Evolutionary conservation across 64 coral and sea anemone species (phyloP).

Genomic region (Stylophora pistillata): DNA sequence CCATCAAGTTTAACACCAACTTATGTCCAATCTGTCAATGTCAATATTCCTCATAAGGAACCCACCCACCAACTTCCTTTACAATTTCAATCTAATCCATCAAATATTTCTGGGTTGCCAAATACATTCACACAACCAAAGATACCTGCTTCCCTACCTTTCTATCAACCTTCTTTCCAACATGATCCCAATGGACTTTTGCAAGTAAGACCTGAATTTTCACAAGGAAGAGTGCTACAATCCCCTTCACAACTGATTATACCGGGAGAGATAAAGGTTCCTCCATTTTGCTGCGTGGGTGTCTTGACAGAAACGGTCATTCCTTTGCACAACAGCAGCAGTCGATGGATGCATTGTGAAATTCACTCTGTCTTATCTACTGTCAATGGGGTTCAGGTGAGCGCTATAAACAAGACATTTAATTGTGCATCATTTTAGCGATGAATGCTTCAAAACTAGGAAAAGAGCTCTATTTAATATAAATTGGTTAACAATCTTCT

Average conservation of each 20-base stretch:
- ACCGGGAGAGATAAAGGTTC: slow-evolving; percentile 65
- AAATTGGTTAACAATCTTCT: no score
- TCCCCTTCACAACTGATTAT: slow-evolving; percentile 46
- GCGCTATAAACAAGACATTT: neutral
- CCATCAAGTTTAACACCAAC: slow-evolving; percentile 44
- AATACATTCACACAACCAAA: slow-evolving; percentile 18
- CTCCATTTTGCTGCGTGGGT: slow-evolving; percentile 52
- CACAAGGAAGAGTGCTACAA: neutral
- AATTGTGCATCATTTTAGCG: no score
- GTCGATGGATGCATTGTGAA: slow-evolving; percentile 68
- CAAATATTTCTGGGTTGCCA: slow-evolving; percentile 6
- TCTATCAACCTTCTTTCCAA: slow-evolving; percentile 1
- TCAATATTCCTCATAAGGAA: slow-evolving; percentile 19
- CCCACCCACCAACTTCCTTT: slow-evolving; percentile 12
- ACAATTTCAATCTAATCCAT: slow-evolving; percentile 5
- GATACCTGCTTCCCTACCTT: neutral
- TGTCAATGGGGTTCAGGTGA: slow-evolving; percentile 63
- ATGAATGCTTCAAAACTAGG: no score
- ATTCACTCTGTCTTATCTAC: slow-evolving; percentile 42
- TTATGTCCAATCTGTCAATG: slow-evolving; percentile 21
- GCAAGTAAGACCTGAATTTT: slow-evolving; percentile 37
- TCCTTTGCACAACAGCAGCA: slow-evolving; percentile 66
- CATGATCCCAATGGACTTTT: slow-evolving; percentile 22
- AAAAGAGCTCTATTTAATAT: no score
- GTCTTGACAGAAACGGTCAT: slow-evolving; percentile 45